Conservation (phyloP, 2,113 vertebrate species). For the Tachysurus fulvidraco region DNA sequence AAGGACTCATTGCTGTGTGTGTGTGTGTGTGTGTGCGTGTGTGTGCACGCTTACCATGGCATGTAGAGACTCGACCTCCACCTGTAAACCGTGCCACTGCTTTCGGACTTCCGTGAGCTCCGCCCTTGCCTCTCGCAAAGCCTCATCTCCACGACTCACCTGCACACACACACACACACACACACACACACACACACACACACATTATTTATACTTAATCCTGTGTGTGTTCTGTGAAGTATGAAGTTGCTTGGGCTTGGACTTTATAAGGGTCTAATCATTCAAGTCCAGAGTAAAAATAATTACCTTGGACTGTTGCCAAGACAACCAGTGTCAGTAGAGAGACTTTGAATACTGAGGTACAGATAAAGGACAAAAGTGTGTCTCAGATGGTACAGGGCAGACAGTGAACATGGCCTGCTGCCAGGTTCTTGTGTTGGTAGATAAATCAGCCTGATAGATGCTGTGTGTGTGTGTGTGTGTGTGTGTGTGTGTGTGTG, state of each 20-base stretch:
- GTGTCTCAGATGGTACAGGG: not conserved
- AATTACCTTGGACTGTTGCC: not conserved
- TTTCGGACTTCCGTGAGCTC: constrained; percentile 86
- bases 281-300: not conserved
- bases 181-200: not conserved
- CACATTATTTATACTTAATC: not conserved
- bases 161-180: constrained; percentile 46
- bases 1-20: not conserved
- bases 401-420: not conserved
- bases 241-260: not conserved
- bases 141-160: constrained; percentile 82
- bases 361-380: not conserved
- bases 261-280: not conserved
- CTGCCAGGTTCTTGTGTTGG: constrained; percentile 23
- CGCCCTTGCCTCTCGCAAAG: constrained; percentile 82
- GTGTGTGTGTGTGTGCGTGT: constrained; percentile 16
- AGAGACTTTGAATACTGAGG: not conserved
- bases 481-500: constrained; percentile 36
- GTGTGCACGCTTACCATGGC: constrained; percentile 80
- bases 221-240: not conserved
- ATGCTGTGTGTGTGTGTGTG: constrained; percentile 21
- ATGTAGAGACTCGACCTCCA: constrained; percentile 90
- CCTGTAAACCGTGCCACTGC: constrained; percentile 90
- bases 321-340: not conserved
- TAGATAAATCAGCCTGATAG: constrained; percentile 22